Conservation (phyloP, 2,113 vertebrate species). For the Chionomys nivalis region DNA sequence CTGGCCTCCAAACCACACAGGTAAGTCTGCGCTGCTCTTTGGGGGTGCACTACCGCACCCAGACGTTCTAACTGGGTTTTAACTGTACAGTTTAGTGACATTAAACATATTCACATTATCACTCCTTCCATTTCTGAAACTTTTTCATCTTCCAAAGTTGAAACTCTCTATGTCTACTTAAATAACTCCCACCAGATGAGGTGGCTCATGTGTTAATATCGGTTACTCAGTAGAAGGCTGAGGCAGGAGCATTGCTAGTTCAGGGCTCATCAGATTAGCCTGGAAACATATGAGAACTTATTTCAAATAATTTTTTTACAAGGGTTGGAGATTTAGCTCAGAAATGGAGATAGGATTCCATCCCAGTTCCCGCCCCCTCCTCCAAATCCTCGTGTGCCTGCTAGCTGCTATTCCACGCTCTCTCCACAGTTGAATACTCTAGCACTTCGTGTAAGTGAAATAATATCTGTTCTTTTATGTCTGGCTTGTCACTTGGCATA, state of each 20-base stretch:
- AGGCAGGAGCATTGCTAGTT: neutral
- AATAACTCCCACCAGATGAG: neutral
- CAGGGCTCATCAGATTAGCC: neutral
- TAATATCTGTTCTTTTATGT: neutral
- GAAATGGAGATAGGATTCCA: neutral
- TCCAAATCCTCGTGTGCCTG: neutral
- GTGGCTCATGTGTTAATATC: neutral
- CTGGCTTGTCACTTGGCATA: neutral
- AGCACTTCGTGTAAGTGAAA: neutral
- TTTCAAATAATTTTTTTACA: neutral
- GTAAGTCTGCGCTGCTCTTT: neutral
- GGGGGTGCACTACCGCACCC: neutral
- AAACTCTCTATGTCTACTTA: neutral
- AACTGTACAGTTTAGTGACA: neutral
- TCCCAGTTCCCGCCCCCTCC: fast-evolving
- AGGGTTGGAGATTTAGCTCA: neutral
- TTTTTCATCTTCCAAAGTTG: neutral
- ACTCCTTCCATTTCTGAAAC: neutral
- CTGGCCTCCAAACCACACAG: neutral
- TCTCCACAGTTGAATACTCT: neutral
- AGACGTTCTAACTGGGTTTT: neutral
- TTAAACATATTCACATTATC: neutral
- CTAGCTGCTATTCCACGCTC: neutral
- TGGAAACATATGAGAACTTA: neutral
- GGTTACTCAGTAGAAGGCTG: neutral